Evolutionary conservation across 2,888 invertebrate genomes (phyloP), one percentile per base, ranked within the genome.

Genomic region (Myopa tessellatipennis): DNA sequence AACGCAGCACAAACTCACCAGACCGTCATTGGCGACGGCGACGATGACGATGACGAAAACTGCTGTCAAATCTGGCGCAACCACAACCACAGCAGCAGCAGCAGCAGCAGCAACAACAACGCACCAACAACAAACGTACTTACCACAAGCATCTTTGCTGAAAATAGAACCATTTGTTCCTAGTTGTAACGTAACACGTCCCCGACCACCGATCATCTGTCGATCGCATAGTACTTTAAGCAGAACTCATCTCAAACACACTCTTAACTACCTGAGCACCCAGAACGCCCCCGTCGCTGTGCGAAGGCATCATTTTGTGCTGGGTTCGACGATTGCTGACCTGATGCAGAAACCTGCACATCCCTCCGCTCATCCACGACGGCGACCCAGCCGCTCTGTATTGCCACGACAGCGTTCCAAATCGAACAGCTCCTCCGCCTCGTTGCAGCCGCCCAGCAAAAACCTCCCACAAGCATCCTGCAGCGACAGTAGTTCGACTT

Each of bases 81-180:
- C 65, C 16, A 61, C 52, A 60, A 6, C 36, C 12, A 12, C 73
- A 40, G 72, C 72, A 73, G 14, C 73, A 16, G 12, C 71, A 60
- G 26, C 52, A 7, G n/a, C 45, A n/a, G 52, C 76, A 63, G 70
- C 77, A 63, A 26, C 74, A 77, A 68, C 78, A 78, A 78, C 82
- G 77, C 81, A 3, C 7, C 83, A 82, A 74, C 78, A 78, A 83
- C 84, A 84, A 81, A 83, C 83, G 83, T 84, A 86, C 82, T 84
- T 88, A 86, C 88, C 89, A 87, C 89, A 88, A 85, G 85, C 87
- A 79, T 85, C 87, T 83, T 84, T 89, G 85, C 85, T 90, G 84
- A 89, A 89, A 87, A 90, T 90, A 78, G 90, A 89, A 86, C 89
- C 89, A 75, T 89, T 89, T 82, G 88, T 90, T 85, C 90, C 90